Conservation (phyloP, 2,113 vertebrate species). For the Ictalurus furcatus region DNA sequence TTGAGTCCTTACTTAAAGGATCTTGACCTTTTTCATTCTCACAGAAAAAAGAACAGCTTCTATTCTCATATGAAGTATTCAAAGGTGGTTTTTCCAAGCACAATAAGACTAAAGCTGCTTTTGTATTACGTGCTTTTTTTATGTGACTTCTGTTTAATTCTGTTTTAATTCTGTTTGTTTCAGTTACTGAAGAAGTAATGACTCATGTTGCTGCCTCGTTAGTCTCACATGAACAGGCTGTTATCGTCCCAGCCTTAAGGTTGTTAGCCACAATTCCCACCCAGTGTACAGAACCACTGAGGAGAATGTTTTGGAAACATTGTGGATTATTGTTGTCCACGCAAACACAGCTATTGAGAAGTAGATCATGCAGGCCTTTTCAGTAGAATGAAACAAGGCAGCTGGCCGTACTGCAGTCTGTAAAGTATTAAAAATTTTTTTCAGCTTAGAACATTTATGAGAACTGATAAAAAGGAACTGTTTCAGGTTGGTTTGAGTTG, state of each 20-base stretch:
- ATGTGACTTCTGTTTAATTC: neutral
- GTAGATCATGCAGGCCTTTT: too few species aligned
- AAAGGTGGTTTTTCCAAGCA: neutral
- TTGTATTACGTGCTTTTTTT: neutral
- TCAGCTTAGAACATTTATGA: too few species aligned
- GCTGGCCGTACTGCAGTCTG: too few species aligned
- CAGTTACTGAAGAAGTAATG: slow-evolving; percentile 63
- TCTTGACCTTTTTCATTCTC: neutral
- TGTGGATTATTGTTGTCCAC: too few species aligned
- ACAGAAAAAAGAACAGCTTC: slow-evolving; percentile 47
- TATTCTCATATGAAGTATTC: neutral
- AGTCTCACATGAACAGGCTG: slow-evolving; percentile 59
- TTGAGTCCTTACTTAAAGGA: neutral
- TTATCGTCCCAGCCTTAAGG: slow-evolving; percentile 73
- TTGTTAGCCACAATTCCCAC: slow-evolving; percentile 75
- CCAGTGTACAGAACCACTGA: slow-evolving; percentile 68
- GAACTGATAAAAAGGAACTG: too few species aligned
- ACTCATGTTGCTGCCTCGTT: slow-evolving; percentile 72
- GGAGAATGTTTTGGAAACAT: slow-evolving; percentile 70
- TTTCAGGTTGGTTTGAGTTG: too few species aligned
- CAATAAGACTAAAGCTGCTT: neutral
- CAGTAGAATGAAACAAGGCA: too few species aligned
- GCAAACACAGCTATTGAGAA: too few species aligned
- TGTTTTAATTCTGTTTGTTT: slow-evolving; percentile 60
- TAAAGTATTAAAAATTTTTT: too few species aligned